Base-by-base conservation (phyloP, 2,888 invertebrate genomes). In the Malthinus seriepunctatus region DNA sequence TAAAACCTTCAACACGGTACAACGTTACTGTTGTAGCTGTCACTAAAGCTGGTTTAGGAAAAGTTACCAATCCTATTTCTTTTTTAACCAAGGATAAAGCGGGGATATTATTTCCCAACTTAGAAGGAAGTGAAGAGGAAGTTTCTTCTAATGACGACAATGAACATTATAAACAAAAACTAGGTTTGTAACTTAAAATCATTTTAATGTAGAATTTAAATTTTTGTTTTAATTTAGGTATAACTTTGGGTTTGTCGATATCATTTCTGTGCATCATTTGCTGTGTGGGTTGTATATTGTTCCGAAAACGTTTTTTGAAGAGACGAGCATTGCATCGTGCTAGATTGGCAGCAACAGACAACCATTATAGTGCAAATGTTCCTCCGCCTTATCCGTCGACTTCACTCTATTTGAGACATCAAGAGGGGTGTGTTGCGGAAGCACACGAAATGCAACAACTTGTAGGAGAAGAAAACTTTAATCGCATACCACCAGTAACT, bases 11-110 rank as follows among this genome's bases (percentile, higher is more conserved):
- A 35, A 72, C 73, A 7, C 67, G 74, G 32, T 84, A 84, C 64
- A 80, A 77, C 58, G 75, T 84, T 60, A 78, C 81, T 56, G 78
- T 85, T 31, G 70, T 80, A 51, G 84, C 83, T 1, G 79, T 76
- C 47, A 83, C 82, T 11, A 76, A 76, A 33, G 79, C 80, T 7
- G 84, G 83, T 0, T 65, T 75, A 34, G 82, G 84, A 5, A 76
- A 76, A 37, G 73, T 77, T 9, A 74, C 79, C 2, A 64, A 71
- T 31, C 72, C 73, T 11, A 66, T 75, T 31, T 67, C 63, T 45
- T 62, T 77, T 39, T 67, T 68, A 45, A 74, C 66, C 8, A 66
- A 60, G 47, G 32, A 51, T 8, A 35, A 31, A 23, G 23, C 23
- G 23, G 23, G 23, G n/a, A n/a, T n/a, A n/a, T n/a, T n/a, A 23